These are phyloP conservation scores for Phyllostomus discolor DNA, from an alignment of 2,113 vertebrate species.

Conservation along the genomic window DNA sequence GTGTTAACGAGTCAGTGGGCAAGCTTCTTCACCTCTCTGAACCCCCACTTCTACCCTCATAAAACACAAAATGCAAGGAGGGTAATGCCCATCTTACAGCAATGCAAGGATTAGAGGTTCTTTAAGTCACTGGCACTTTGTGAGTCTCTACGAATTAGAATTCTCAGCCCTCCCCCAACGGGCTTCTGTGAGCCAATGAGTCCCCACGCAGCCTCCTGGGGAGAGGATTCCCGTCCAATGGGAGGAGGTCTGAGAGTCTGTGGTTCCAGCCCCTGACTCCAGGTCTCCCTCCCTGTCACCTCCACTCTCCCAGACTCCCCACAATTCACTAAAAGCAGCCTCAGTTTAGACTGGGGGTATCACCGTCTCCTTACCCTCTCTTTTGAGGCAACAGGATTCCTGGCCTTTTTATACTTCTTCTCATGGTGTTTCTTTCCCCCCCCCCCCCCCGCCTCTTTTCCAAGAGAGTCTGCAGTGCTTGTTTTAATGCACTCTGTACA, in stretches of 20 bases:
- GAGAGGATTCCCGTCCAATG: neutral
- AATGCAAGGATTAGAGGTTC: neutral
- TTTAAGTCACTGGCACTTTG: neutral
- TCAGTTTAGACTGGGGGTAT: neutral
- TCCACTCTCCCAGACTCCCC: neutral
- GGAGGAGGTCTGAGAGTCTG: neutral
- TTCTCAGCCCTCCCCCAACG: neutral
- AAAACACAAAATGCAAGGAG: neutral
- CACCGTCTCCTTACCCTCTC: neutral
- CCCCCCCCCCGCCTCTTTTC: conserved; percentile 13
- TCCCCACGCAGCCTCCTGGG: neutral
- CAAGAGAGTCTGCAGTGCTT: neutral
- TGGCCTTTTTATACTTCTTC: conserved; percentile 37
- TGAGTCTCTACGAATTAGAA: neutral
- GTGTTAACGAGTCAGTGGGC: neutral
- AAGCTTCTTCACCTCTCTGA: neutral
- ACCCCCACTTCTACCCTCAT: neutral
- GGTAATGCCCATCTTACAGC: neutral
- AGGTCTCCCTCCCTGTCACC: neutral
- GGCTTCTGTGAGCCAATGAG: neutral
- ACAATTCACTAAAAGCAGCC: neutral
- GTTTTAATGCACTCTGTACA: neutral
- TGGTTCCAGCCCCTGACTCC: neutral
- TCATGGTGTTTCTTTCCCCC: neutral
- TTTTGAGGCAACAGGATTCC: conserved; percentile 19